Evolutionary conservation across 2,888 invertebrate species (phyloP), one percentile per base, ranked within the genome.

Genomic region (Aradus depressus): DNA sequence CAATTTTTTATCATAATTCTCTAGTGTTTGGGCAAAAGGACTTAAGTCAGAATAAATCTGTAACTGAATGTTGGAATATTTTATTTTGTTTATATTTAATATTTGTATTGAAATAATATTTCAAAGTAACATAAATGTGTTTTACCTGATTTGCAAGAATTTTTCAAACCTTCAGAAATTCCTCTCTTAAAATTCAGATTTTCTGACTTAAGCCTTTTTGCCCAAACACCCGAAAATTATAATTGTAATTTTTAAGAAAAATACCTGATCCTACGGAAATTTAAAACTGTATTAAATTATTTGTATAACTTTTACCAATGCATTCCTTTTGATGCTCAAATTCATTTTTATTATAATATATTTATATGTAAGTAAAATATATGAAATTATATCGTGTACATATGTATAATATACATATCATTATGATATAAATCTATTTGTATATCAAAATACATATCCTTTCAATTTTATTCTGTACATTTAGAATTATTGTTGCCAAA

Each of bases 401-500:
- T 37, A 26, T 35, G 12, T 34, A 26, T 25, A 37, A n/a, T 14
- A 25, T 14, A 35, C 38, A 45, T 34, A 35, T 25, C 32, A 35
- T 19, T 44, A 18, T 32, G 6, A 32, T 28, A 44, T 18, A 44
- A 28, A n/a, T 21, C 10, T 31, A 25, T 23, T 31, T 44, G 32
- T 32, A 6, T 2, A 25, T 44, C 21, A 31, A 44, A 18, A 44
- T 44, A 47, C 47, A 47, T 47, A 47, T 47, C 47, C 47, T 38
- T 26, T 26, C 16, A 35, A 44, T 44, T 47, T 26, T 19, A 47
- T 47, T 47, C 35, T 47, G 47, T 47, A 47, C 19, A 47, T 47
- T 47, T 31, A 47, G 38, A 47, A 22, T 44, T 44, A 21, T 45
- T 45, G 45, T 47, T 47, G 47, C 47, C 47, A 47, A 47, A 47